These are phyloP conservation scores for Apodemia hepburni DNA, from an alignment of 2,888 invertebrate genomes.

Conservation along the genomic window DNA sequence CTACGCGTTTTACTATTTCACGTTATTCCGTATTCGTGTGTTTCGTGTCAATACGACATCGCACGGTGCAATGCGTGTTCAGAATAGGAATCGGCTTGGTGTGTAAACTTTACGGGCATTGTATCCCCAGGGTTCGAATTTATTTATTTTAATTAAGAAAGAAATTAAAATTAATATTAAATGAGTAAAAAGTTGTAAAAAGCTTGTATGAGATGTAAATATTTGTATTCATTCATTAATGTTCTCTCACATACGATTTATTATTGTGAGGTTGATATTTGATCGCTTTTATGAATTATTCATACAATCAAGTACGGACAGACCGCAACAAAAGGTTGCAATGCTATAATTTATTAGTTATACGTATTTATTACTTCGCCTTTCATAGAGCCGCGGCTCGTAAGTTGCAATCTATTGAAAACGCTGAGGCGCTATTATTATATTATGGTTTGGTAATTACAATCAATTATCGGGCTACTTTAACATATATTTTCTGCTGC, in stretches of 20 bases:
- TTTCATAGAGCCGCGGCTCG: constrained; percentile 35
- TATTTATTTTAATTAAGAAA: constrained; percentile 4
- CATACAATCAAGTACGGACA: constrained; percentile 6
- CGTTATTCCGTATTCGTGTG: constrained; percentile 54
- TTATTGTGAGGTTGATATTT: constrained; percentile 8
- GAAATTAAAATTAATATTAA: no score
- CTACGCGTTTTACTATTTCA: constrained; percentile 49
- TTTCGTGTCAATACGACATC: constrained; percentile 61
- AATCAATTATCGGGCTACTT: not conserved
- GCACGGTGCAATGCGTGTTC: constrained; percentile 59
- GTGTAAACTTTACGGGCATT: constrained; percentile 17
- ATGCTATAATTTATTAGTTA: constrained; percentile 25
- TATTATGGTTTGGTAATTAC: constrained; percentile 12
- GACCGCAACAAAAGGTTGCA: constrained; percentile 13
- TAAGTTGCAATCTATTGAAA: not conserved
- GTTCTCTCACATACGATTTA: not conserved
- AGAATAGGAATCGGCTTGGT: constrained; percentile 43
- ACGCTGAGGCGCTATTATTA: constrained; percentile 7
- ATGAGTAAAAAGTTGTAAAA: no score
- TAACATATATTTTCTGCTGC: not conserved
- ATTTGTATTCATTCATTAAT: not conserved
- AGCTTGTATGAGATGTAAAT: not conserved
- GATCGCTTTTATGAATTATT: constrained; percentile 16
- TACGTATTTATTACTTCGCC: constrained; percentile 53
- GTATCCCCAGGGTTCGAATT: not conserved